Evolutionary conservation across 2,113 vertebrate genomes (phyloP).

Genomic region (Forbesichthys agassizii): DNA sequence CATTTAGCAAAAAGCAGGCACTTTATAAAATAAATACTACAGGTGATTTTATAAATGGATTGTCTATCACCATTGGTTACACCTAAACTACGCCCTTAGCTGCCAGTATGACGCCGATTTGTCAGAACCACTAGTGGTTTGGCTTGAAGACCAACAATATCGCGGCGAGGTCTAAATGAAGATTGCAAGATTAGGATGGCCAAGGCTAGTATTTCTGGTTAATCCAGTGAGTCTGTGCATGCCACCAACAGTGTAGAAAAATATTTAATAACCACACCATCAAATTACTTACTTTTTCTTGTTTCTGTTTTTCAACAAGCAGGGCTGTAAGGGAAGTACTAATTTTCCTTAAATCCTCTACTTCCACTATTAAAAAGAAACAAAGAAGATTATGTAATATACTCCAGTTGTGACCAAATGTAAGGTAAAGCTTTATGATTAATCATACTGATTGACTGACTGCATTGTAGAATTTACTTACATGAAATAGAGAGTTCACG

Average conservation of each 20-base stretch:
- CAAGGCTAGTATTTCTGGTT: no score
- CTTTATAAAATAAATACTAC: no score
- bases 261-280: not conserved
- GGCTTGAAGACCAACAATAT: no score
- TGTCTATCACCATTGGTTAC: no score
- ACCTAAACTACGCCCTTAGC: no score
- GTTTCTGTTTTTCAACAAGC: slow-evolving; percentile 98
- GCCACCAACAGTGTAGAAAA: no score
- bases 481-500: slow-evolving; percentile 94
- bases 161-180: no score
- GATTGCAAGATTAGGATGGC: no score
- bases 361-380: slow-evolving; percentile 83
- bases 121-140: no score
- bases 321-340: slow-evolving; percentile 91
- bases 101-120: no score
- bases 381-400: not conserved
- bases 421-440: not conserved
- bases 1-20: no score
- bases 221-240: not conserved
- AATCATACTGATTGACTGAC: not conserved
- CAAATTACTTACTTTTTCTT: slow-evolving; percentile 89
- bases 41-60: no score
- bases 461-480: slow-evolving; percentile 69
- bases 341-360: slow-evolving; percentile 97
- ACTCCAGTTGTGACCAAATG: not conserved